Evolutionary conservation across 2,888 invertebrate species (phyloP), one percentile per base, ranked within the genome.

Genomic region (Onthophagus sagittarius): DNA sequence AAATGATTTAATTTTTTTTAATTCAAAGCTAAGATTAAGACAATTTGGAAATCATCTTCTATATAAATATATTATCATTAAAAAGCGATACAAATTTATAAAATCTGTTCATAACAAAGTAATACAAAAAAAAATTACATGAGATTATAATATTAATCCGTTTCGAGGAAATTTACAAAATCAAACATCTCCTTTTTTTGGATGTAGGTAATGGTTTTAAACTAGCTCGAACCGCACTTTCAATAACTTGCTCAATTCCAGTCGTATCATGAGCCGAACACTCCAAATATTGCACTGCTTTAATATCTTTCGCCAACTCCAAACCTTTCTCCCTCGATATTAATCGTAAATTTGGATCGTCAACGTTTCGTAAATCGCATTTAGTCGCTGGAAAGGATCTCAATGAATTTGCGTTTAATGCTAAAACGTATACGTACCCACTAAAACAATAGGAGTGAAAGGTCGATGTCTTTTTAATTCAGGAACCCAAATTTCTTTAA

Each of bases 401-500:
- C 11, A n/a, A 63, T 7, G n/a, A 63, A 15, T 63, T 63, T 15
- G n/a, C 1, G 13, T 7, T 6, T 7, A 63, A 63, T 63, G 5
- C 1, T 15, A 63, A 15, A 15, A 14, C 15, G 14, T 31, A n/a
- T 31, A 86, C 90, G 89, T 85, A 93, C 96, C 96, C 79, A 96
- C 93, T 86, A 96, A 88, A 79, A 96, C 89, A 78, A 95, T 92
- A 13, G 95, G 94, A 65, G 93, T 90, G 79, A 91, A 89, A 71
- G 93, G 92, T 82, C 93, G 93, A 83, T 93, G 92, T 83, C 94
- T 93, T 81, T 92, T 91, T 62, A 96, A 89, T 86, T 96, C 96
- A n/a, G 95, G 95, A 83, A 92, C 91, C 96, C 96, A 96, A 87
- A 96, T 96, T 81, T 91, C 90, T 71, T 89, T 86, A 70, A 96